Evolutionary conservation across 2,113 vertebrate species (phyloP).

Genomic region (Oxyruncus cristatus): DNA sequence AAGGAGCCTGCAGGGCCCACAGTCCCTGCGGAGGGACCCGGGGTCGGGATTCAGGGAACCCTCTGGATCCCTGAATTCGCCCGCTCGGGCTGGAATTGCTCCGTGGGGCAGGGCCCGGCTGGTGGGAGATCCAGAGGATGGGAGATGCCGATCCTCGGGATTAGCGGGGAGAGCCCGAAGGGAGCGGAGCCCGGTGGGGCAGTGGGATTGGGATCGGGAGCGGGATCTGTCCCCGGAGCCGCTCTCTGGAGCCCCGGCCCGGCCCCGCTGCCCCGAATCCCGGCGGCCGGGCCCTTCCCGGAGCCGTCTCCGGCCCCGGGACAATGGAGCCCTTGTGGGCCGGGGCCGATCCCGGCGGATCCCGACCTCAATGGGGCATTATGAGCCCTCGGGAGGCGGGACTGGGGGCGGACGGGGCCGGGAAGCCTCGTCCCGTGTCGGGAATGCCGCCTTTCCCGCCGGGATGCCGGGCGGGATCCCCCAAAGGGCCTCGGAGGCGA

Average conservation of each 20-base stretch:
- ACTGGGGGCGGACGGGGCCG: fast-evolving
- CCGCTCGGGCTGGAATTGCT: background rate
- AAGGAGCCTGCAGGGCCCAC: no score
- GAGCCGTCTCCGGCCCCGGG: background rate
- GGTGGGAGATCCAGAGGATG: no score
- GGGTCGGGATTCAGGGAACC: background rate
- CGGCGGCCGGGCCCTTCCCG: background rate
- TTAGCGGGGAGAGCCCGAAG: fast-evolving
- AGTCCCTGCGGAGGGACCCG: background rate
- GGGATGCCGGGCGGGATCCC: background rate
- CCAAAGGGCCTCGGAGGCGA: fast-evolving
- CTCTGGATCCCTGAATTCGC: no score
- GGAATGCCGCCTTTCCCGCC: no score
- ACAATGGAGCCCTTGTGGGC: slow-evolving; percentile 30
- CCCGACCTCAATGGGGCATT: slow-evolving; percentile 10
- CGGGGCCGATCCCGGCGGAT: background rate
- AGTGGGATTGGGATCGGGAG: background rate
- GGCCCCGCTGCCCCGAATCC: background rate
- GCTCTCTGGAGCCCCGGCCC: background rate
- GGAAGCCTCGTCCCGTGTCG: fast-evolving
- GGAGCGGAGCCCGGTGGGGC: background rate
- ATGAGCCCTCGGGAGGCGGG: background rate
- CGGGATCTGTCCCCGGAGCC: no score
- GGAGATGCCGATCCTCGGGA: fast-evolving
- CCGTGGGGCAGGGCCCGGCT: background rate